A percentile compares a stretch with the other conserved stretches of the same genome.
phyloP scores from a whole-genome alignment of 2,797 vertebrate species.

The Stomatorhinus walkeri region DNA sequence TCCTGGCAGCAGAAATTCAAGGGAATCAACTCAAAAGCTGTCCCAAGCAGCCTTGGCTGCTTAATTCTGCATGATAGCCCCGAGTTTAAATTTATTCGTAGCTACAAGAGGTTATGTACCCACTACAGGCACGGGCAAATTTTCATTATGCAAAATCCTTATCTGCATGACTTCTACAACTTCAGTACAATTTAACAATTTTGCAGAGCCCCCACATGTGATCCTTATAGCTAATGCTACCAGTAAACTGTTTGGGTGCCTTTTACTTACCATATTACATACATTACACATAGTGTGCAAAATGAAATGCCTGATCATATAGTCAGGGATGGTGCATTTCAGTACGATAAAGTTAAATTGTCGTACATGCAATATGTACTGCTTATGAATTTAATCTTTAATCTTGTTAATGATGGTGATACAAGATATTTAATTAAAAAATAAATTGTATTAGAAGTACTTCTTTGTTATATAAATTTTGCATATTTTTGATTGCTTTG shows the following conservation, averaged over 20 bases:
- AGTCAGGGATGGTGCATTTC: not conserved
- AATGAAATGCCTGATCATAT: not conserved
- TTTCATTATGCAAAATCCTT: slow-evolving; percentile 12
- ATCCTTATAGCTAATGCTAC: not conserved
- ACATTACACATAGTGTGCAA: not conserved
- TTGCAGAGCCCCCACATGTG: not conserved
- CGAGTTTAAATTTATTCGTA: slow-evolving; percentile 1
- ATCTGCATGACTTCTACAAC: not conserved
- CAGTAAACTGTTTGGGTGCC: not conserved
- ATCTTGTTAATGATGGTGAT: not conserved
- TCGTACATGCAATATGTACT: not conserved
- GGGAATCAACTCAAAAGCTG: not conserved
- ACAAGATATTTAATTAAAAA: not conserved
- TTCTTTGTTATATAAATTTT: not conserved
- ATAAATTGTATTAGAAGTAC: not conserved
- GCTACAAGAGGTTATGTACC: not conserved
- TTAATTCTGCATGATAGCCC: not conserved
- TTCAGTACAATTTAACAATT: not conserved
- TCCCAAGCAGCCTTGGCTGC: not conserved
- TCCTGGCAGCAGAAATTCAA: not conserved
- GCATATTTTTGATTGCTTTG: not conserved
- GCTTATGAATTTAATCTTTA: not conserved
- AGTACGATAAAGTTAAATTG: not conserved
- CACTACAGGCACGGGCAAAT: not conserved
- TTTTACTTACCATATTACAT: not conserved